These are phyloP conservation scores for Zophobas atratus DNA, from an alignment of 1,140 invertebrate genomes.

Conservation along the genomic window DNA sequence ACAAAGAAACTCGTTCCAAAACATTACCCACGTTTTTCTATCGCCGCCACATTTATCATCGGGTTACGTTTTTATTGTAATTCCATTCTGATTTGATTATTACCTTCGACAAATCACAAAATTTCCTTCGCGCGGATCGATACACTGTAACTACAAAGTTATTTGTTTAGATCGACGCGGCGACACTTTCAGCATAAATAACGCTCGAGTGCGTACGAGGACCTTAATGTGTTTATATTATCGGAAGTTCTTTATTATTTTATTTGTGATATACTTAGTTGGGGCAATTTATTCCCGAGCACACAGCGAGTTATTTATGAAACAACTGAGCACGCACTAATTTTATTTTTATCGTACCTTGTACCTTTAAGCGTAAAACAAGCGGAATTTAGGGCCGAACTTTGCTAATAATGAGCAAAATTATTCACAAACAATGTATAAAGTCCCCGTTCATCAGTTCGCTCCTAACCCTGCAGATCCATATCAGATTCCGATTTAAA, in stretches of 20 bases:
- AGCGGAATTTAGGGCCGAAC: constrained; percentile 18
- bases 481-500: neutral
- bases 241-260: constrained; percentile 19
- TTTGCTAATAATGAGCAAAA: constrained; percentile 34
- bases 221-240: constrained; percentile 35
- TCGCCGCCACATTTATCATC: constrained; percentile 31
- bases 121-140: constrained; percentile 9
- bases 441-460: constrained; percentile 2
- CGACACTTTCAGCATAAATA: constrained; percentile 30
- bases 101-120: constrained; percentile 10
- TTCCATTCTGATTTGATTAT: constrained; percentile 21
- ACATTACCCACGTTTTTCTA: constrained; percentile 46
- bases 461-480: neutral
- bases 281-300: constrained; percentile 13
- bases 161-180: neutral
- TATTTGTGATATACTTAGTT: constrained; percentile 1
- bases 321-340: constrained; percentile 31
- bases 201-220: constrained; percentile 2
- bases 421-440: constrained; percentile 17
- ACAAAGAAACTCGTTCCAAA: constrained; percentile 48
- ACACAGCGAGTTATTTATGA: constrained; percentile 31
- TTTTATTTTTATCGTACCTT: constrained; percentile 27
- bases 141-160: constrained; percentile 33
- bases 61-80: constrained; percentile 14
- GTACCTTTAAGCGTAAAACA: constrained; percentile 7